Evolutionary conservation across 2,888 invertebrate species (phyloP), one percentile per base, ranked within the genome.

Genomic region (Drosophila kokeensis): DNA sequence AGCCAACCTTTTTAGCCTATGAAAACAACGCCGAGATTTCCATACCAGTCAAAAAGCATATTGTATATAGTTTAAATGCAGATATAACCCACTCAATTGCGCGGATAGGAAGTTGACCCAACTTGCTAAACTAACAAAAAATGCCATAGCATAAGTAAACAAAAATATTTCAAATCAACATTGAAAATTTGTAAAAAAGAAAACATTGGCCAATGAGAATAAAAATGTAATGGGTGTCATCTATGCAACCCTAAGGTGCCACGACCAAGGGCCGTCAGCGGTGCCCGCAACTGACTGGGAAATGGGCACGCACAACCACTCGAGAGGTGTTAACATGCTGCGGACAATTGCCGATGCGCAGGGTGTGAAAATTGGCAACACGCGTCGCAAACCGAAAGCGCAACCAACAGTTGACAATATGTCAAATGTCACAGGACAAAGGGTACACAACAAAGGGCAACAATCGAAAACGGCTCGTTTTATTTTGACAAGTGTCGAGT

Each of bases 401-500:
- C 73, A 64, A 70, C 84, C 79, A 76, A 82, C 82, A 74, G 77
- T 72, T 73, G 81, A 86, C 92, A 92, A 91, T 92, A 92, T 92
- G 92, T 90, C 92, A 91, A 91, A 90, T 82, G 91, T 91, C 87
- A 87, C 81, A 87, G 85, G 54, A 82, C 78, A 81, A 79, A 81
- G 75, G 68, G 76, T 58, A 69, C 58, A 59, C 48, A 53, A 68
- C 71, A 78, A 69, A 60, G 55, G 59, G 40, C 38, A 77, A 58
- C 63, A 67, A 76, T 54, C 60, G 67, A 69, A 73, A 68, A 57
- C 68, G 71, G 54, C 74, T 72, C 79, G 82, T 83, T 87, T 81
- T 92, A 87, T 92, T 92, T 91, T 92, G 92, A 92, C 92, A 92
- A 92, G 93, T 92, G 92, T 74, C 91, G 80, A 82, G 84, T 85